Evolutionary conservation across 1,140 invertebrate genomes (phyloP).

Genomic region (Zaprionus tsacasi): DNA sequence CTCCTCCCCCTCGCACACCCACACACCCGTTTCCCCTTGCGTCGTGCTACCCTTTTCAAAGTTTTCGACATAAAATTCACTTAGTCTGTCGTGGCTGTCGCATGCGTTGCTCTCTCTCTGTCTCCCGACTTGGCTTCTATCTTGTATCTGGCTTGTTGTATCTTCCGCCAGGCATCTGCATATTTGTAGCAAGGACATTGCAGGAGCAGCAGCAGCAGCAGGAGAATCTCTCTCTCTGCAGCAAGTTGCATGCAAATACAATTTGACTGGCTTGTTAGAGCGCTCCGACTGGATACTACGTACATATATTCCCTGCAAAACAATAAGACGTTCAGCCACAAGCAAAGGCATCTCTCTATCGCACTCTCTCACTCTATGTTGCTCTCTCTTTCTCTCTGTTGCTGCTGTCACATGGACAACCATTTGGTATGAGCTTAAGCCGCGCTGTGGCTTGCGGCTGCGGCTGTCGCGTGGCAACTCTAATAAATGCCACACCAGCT

Average conservation of each 20-base stretch:
- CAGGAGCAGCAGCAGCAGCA: constrained; percentile 55
- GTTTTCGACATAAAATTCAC: constrained; percentile 80
- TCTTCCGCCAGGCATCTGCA: constrained; percentile 72
- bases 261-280: constrained; percentile 76
- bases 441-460: constrained; percentile 56
- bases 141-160: constrained; percentile 31
- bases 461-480: constrained; percentile 70
- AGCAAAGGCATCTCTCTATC: constrained; percentile 29
- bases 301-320: constrained; percentile 55
- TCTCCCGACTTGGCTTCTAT: neutral
- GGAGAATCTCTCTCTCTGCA: no score
- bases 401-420: constrained; percentile 71
- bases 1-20: no score
- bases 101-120: constrained; percentile 58
- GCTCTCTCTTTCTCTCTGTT: constrained; percentile 18
- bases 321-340: constrained; percentile 66
- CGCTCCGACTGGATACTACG: constrained; percentile 18
- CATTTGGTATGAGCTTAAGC: constrained; percentile 77
- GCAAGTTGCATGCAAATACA: constrained; percentile 79
- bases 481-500: constrained; percentile 75
- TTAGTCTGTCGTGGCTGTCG: constrained; percentile 81
- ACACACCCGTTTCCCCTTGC: neutral
- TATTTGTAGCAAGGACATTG: constrained; percentile 76
- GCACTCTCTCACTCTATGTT: neutral
- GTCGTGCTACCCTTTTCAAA: constrained; percentile 71